phyloP scores from a whole-genome alignment of 2,113 vertebrate species.

The Chaetops frenatus region DNA sequence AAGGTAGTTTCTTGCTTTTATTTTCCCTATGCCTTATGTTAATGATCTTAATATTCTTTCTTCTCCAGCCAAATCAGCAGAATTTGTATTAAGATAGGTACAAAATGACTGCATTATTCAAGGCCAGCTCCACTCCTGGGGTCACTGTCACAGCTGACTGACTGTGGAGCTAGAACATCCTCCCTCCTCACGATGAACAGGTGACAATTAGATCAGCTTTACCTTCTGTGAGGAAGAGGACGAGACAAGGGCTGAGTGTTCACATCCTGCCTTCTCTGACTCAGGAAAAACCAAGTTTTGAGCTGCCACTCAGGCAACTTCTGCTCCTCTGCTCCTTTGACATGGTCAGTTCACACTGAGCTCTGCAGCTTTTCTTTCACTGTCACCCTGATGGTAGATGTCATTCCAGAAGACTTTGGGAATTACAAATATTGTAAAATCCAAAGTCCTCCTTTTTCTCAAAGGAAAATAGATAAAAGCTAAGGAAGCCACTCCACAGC shows the following conservation, averaged over 20 bases:
- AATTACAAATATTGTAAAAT: background rate
- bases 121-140: background rate
- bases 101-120: background rate
- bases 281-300: background rate
- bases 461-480: background rate
- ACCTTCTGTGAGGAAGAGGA: background rate
- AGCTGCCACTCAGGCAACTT: background rate
- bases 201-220: background rate
- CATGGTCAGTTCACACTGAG: background rate
- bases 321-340: background rate
- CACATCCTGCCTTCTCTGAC: background rate
- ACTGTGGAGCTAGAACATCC: background rate
- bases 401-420: background rate
- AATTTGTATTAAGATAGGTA: background rate
- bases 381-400: background rate
- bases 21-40: background rate
- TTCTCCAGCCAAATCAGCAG: background rate
- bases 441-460: background rate
- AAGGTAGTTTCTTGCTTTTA: background rate
- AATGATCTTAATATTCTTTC: background rate
- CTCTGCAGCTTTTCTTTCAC: background rate
- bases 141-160: background rate
- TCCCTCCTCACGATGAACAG: background rate
- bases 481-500: background rate
- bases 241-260: background rate